Evolutionary conservation across 2,113 vertebrate genomes (phyloP).

Genomic region (Phylloscopus whistleri): DNA sequence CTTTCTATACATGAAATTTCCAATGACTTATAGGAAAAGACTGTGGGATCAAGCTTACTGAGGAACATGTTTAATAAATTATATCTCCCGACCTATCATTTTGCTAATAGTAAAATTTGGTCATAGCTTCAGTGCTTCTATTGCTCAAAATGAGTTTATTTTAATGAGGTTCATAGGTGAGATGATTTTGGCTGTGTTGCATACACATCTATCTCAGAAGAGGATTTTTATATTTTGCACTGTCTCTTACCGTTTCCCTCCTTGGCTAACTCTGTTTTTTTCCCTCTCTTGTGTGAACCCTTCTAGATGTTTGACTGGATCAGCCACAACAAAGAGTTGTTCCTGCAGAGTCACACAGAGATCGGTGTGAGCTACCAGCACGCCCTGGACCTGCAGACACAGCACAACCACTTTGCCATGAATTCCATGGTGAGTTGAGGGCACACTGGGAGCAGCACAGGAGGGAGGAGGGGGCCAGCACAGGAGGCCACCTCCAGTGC

Average conservation of each 20-base stretch:
- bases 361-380: slow-evolving; percentile 95
- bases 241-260: background rate
- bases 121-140: background rate
- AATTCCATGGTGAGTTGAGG: slow-evolving; percentile 91
- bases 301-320: slow-evolving; percentile 99
- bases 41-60: background rate
- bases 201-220: background rate
- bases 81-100: background rate
- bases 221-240: background rate
- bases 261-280: background rate
- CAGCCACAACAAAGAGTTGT: slow-evolving; percentile 97
- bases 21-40: background rate
- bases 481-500: background rate
- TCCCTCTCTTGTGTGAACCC: background rate
- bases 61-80: background rate
- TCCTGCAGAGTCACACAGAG: slow-evolving; percentile 96
- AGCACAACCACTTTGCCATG: slow-evolving; percentile 99
- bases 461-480: background rate
- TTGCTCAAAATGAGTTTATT: background rate
- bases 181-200: background rate
- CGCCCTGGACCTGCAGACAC: slow-evolving; percentile 94
- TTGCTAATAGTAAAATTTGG: background rate
- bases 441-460: accelerated
- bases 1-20: background rate
- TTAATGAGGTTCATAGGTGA: background rate